phyloP scores from a whole-genome alignment of 2,888 invertebrate species.

The Rotaria sp. region DNA sequence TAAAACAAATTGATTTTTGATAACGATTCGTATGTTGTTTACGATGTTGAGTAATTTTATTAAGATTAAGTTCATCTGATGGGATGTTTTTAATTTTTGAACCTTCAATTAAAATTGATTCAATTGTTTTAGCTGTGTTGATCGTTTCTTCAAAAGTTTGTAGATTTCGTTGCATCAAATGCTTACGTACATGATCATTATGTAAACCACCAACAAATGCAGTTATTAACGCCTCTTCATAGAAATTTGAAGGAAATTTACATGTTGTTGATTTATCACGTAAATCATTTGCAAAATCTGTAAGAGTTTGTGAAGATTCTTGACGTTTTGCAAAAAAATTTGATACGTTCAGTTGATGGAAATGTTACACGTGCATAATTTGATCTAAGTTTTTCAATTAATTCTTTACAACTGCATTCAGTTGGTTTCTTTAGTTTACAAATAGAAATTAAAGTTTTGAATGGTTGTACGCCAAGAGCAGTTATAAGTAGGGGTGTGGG shows the following conservation, averaged over 20 bases:
- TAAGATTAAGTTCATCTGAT: background rate
- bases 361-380: background rate
- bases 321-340: background rate
- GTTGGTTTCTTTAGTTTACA: background rate
- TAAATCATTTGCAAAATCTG: background rate
- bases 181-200: background rate
- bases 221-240: background rate
- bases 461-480: background rate
- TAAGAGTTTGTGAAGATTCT: background rate
- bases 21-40: background rate
- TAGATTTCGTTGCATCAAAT: background rate
- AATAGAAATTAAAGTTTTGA: background rate
- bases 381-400: background rate
- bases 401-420: background rate
- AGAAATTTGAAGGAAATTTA: background rate
- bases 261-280: background rate
- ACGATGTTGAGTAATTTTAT: background rate
- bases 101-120: background rate
- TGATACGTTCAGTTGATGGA: background rate
- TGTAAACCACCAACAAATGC: background rate
- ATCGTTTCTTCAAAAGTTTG: background rate
- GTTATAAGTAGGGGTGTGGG: too few species aligned
- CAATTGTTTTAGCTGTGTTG: background rate
- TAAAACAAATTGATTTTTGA: background rate
- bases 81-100: background rate